Conservation (phyloP, 2,113 vertebrate species). For the Tachuris rubrigastra region DNA sequence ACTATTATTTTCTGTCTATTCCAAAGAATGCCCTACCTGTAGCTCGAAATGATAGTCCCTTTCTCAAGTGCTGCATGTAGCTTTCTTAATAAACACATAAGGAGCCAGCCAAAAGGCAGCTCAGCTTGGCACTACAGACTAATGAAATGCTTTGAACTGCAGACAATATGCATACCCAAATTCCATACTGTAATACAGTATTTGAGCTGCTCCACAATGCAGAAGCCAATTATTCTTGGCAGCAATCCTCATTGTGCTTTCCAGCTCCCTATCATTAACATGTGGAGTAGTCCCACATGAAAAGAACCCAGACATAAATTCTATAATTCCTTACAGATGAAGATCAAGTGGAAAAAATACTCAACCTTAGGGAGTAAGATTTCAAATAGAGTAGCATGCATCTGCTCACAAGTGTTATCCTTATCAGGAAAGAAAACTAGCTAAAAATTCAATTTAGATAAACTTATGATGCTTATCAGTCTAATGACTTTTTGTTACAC, state of each 20-base stretch:
- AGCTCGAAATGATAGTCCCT: neutral
- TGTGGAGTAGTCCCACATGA: constrained; percentile 62
- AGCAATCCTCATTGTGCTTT: constrained; percentile 28
- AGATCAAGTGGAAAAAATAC: constrained; percentile 39
- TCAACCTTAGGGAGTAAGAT: neutral
- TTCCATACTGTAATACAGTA: constrained; percentile 62
- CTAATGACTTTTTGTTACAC: neutral
- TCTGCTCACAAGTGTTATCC: neutral
- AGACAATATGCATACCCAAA: constrained; percentile 59
- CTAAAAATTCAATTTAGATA: neutral
- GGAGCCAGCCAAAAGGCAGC: constrained; percentile 55
- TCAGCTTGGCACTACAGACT: constrained; percentile 44
- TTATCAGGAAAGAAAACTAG: neutral
- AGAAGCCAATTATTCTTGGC: constrained; percentile 74
- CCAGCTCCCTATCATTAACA: constrained; percentile 61
- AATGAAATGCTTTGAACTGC: constrained; percentile 71
- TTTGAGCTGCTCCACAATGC: constrained; percentile 64
- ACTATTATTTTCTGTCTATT: neutral
- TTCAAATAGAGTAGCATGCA: neutral
- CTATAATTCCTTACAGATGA: constrained; percentile 60
- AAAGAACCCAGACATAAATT: constrained; percentile 66
- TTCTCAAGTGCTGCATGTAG: neutral
- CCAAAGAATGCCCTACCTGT: neutral
- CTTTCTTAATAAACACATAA: constrained; percentile 49
- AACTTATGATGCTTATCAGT: neutral